Base-by-base conservation (phyloP, 1,140 invertebrate species). In the Hydropsyche tenuis region DNA sequence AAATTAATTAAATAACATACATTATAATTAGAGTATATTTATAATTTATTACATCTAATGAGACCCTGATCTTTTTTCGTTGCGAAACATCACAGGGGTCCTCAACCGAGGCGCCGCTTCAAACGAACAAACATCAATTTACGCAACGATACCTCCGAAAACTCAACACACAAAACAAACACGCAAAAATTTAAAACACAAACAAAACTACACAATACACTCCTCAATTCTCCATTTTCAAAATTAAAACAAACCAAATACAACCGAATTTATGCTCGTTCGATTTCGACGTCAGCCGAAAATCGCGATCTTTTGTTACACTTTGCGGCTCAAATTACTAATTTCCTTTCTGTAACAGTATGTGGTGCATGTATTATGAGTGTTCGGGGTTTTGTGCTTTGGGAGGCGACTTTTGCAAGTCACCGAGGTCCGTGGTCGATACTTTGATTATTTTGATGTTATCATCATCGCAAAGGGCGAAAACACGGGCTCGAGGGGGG, bases 361-460 rank as follows among this genome's bases (percentile, higher is more conserved):
- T 53, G 20, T 53, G 48, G 20, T 53, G 20, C 48, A 53, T 53
- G 48, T 53, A 70, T 72, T 30, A 64, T 62, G 69, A 64, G 65
- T 73, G 72, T 20, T 53, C 14, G 16, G n/a, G 16, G 16, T 60
- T 25, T 60, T 68, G 45, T 51, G 42, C 25, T 11, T 6, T 1
- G 56, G 56, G 56, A 9, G 20, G 69, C 60, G 73, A 23, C 70
- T 77, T 77, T 48, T 66, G 76, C 76, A 77, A 77, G 76, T 77
- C 76, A 77, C 71, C 75, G 73, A 43, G 51, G 9, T 9, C 12
- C 51, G 71, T 43, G 73, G 76, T 77, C 76, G 71, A 75, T 77
- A 77, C 76, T 77, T 75, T 77, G 76, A 77, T 77, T 77, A 77
- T 77, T 77, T 75, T 75, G 76, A 77, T 77, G 76, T 77, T 77